Evolutionary conservation across 2,888 invertebrate species (phyloP), one percentile per base, ranked within the genome.

Genomic region (Limenitis camilla): DNA sequence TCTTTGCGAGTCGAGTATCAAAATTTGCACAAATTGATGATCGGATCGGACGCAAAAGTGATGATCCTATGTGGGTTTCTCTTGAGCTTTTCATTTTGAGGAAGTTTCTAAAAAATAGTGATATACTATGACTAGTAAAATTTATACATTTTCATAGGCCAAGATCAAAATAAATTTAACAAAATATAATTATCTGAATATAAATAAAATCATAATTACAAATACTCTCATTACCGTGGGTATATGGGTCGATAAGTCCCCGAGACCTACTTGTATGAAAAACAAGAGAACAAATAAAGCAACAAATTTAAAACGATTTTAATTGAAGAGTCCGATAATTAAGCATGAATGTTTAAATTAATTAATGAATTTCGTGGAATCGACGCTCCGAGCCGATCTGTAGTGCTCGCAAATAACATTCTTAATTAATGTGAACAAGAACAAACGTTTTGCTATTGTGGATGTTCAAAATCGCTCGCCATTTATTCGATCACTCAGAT

Each of bases 341-440:
- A 83, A 82, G 76, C 78, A 78, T 82, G 80, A 82, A 81, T 84
- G 78, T 84, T 84, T 79, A 81, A 84, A 82, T 83, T 81, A 80
- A 83, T 83, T 80, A 82, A 76, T 74, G 78, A 76, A 81, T 72
- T 79, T 78, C 74, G 76, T 69, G 69, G 75, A 77, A 78, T 72
- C 69, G 69, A 67, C 65, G 60, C 56, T 57, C 57, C 57, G 61
- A 61, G 59, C 64, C 58, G 61, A 62, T 59, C 52, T 69, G 69
- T 71, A 74, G 73, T 71, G 69, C 65, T 74, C 67, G 64, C 70
- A 64, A 76, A 76, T 74, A 77, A 75, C 76, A 74, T 77, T 72
- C 74, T 78, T 81, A 79, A 79, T 81, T 78, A 80, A 79, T 74
- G 71, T 71, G 73, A 76, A 76, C 76, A 72, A 72, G 75, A 71